A percentile compares a stretch with the other conserved stretches of the same genome.
Conservation (phyloP, 2,888 invertebrate species). For the Caenorhabditis imperialis region DNA sequence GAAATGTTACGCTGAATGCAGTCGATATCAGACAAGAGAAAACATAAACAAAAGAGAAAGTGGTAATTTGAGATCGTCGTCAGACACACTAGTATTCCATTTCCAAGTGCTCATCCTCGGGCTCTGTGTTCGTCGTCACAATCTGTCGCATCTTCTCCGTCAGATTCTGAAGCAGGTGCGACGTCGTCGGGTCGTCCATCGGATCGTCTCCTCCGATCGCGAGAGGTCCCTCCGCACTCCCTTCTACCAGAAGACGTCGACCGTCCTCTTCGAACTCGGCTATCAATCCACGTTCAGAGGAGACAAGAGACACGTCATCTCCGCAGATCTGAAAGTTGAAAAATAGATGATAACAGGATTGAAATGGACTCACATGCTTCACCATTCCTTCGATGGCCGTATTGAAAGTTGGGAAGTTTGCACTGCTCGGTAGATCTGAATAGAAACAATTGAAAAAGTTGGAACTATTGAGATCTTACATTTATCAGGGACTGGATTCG, state of each 20-base stretch:
- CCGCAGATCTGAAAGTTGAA: conserved; percentile 54
- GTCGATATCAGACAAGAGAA: conserved; percentile 7
- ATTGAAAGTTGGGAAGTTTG: conserved; percentile 26
- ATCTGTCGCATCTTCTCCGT: conserved; percentile 52
- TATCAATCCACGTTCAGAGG: conserved; percentile 26
- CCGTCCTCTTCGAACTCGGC: conserved; percentile 53
- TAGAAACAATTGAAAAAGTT: not conserved
- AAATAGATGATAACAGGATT: not conserved
- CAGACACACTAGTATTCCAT: conserved; percentile 28
- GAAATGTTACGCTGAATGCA: not conserved
- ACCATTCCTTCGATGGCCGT: conserved; percentile 50
- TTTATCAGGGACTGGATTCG: conserved; percentile 77
- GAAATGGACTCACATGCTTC: conserved; percentile 43
- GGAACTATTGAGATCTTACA: conserved; percentile 51
- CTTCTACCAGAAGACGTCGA: conserved; percentile 40
- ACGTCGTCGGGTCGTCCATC: conserved; percentile 51
- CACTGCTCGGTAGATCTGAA: conserved; percentile 33
- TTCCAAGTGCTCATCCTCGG: conserved; percentile 14
- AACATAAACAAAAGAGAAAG: conserved; percentile 15
- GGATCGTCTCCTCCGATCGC: conserved; percentile 33
- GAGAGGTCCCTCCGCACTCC: conserved; percentile 15
- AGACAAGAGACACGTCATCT: conserved; percentile 48
- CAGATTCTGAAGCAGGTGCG: conserved; percentile 57
- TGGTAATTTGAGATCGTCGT: conserved; percentile 42
- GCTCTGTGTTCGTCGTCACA: conserved; percentile 29